A percentile compares a stretch with the other conserved stretches of the same genome.
Evolutionary conservation across 2,888 invertebrate species (phyloP).

Genomic region (Entomobrya proxima): DNA sequence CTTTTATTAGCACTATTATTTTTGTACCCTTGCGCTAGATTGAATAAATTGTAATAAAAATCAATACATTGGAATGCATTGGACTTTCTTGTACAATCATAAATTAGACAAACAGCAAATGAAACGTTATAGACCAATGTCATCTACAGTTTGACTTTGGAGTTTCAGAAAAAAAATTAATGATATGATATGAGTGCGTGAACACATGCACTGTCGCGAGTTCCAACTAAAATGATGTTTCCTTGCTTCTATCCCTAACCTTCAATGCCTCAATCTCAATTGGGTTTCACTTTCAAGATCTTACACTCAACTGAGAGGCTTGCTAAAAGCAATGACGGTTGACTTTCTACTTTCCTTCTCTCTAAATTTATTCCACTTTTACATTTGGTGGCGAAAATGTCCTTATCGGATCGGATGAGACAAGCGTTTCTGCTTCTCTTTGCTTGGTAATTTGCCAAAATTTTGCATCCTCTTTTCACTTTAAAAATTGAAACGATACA

Average conservation of each 20-base stretch:
- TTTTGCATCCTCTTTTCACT: constrained; percentile 13
- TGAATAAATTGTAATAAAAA: background rate
- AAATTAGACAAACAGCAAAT: constrained; percentile 13
- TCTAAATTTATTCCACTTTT: constrained; percentile 31
- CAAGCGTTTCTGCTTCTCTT: constrained; percentile 17
- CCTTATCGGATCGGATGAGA: constrained; percentile 50
- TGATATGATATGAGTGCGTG: background rate
- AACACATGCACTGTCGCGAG: constrained; percentile 23
- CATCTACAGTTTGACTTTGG: constrained; percentile 14
- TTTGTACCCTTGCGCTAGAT: constrained; percentile 54
- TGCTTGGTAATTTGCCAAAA: constrained; percentile 52
- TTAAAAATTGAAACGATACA: background rate
- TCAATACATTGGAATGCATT: constrained; percentile 29
- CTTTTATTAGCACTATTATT: background rate
- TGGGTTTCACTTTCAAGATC: constrained; percentile 63
- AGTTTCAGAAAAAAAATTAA: background rate
- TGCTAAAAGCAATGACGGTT: constrained; percentile 34
- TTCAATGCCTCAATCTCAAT: constrained; percentile 32
- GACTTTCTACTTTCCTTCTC: constrained; percentile 37
- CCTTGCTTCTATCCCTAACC: constrained; percentile 55
- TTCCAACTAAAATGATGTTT: background rate
- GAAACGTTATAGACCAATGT: constrained; percentile 34
- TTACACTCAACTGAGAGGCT: constrained; percentile 45
- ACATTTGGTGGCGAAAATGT: constrained; percentile 48
- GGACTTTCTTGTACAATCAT: background rate